Evolutionary conservation across 2,888 invertebrate genomes (phyloP).

Genomic region (Lepidonotus clava): DNA sequence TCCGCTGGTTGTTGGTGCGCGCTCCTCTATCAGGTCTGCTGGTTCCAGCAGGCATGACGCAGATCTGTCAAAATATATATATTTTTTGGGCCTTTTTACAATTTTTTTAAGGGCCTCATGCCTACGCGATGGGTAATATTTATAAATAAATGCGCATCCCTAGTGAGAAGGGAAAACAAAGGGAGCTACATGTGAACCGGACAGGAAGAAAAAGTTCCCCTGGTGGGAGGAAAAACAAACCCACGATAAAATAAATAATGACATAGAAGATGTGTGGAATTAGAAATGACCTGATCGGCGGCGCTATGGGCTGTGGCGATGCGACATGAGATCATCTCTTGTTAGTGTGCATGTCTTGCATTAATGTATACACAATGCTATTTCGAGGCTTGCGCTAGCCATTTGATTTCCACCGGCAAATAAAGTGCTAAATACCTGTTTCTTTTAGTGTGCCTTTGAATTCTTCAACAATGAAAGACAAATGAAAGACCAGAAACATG

Average conservation of each 20-base stretch:
- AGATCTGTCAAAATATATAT: background rate
- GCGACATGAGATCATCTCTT: background rate
- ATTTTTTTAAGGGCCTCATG: background rate
- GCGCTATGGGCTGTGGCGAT: background rate
- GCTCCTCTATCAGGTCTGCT: background rate
- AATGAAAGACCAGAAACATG: too few species aligned
- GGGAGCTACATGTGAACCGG: background rate
- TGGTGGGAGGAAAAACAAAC: background rate
- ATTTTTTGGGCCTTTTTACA: background rate
- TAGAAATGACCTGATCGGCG: background rate
- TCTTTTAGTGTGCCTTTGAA: too few species aligned
- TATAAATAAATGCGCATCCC: constrained; percentile 24
- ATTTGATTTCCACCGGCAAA: too few species aligned
- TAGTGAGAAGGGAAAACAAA: background rate
- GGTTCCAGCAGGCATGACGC: background rate
- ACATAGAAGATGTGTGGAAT: background rate
- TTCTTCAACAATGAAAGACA: too few species aligned
- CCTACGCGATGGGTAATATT: constrained; percentile 3
- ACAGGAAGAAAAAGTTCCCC: background rate
- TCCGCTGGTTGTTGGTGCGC: background rate
- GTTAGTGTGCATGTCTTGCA: constrained; percentile 30
- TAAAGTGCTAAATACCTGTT: too few species aligned
- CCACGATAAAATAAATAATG: constrained; percentile 12
- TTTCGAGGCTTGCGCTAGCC: too few species aligned
- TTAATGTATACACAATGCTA: constrained; percentile 31